These are phyloP conservation scores for Rhamnusium bicolor DNA, from an alignment of 2,888 invertebrate genomes.

Conservation along the genomic window DNA sequence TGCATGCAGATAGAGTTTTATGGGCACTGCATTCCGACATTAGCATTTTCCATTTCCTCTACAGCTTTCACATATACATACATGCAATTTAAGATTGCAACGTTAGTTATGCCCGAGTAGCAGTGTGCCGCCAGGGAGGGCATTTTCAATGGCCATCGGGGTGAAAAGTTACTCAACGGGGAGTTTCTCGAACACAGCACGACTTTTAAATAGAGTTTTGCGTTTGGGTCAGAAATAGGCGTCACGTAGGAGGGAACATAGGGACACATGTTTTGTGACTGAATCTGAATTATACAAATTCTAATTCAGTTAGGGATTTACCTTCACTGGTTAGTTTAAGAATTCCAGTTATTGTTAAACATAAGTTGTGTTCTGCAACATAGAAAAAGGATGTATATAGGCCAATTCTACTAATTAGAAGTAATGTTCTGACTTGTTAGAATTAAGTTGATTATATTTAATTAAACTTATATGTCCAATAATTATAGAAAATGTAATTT, in stretches of 20 bases:
- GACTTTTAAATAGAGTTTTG: constrained; percentile 55
- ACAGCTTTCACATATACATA: constrained; percentile 56
- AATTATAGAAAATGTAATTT: too few relatives aligned
- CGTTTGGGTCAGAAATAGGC: constrained; percentile 46
- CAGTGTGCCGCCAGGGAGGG: constrained; percentile 40
- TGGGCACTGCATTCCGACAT: constrained; percentile 59
- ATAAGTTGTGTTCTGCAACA: neutral
- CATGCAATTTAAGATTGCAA: constrained; percentile 60
- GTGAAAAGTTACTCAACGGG: constrained; percentile 57
- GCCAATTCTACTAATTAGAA: too few relatives aligned
- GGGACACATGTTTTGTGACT: neutral
- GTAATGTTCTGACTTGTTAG: too few relatives aligned
- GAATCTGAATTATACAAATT: neutral
- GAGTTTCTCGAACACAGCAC: constrained; percentile 54
- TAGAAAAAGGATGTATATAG: too few relatives aligned
- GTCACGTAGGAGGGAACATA: constrained; percentile 4
- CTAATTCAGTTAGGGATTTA: neutral
- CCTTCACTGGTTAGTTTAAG: neutral
- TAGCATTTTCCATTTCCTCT: constrained; percentile 62
- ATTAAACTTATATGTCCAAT: too few relatives aligned
- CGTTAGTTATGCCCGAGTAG: constrained; percentile 56
- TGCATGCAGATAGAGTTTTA: constrained; percentile 60
- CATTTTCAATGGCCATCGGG: constrained; percentile 54
- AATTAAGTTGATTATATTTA: too few relatives aligned
- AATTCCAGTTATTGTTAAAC: too few relatives aligned